A percentile compares a stretch with the other conserved stretches of the same genome.
These are phyloP conservation scores for Sardinella longiceps DNA, from an alignment of 2,797 vertebrate species.

Conservation along the genomic window DNA sequence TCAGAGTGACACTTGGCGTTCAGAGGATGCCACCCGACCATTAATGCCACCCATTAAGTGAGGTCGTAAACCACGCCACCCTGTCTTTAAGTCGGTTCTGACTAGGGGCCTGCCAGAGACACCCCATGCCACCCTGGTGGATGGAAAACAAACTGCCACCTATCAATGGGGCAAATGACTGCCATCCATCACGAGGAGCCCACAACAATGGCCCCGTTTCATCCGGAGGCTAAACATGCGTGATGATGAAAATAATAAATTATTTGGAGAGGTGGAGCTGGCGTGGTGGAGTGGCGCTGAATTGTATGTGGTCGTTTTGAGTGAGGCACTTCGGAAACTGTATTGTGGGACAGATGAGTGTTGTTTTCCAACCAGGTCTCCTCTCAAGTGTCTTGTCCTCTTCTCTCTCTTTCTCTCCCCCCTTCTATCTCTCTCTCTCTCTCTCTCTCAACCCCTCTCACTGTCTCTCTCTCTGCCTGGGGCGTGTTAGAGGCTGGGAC, in stretches of 20 bases:
- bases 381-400: conserved; percentile 14
- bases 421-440: not conserved
- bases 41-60: conserved; percentile 22
- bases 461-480: not conserved
- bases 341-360: not conserved
- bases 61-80: conserved; percentile 9
- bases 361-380: conserved; percentile 14
- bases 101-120: not conserved
- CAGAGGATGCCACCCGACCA: not conserved
- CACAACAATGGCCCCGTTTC: not conserved
- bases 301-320: not conserved
- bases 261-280: not conserved
- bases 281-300: not conserved
- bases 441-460: not conserved
- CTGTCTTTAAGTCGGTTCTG: not conserved
- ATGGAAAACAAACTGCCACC: conserved; percentile 17
- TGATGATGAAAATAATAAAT: conserved; percentile 15
- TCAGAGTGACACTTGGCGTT: not conserved
- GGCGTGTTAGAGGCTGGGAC: not conserved
- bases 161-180: not conserved
- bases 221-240: not conserved
- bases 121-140: not conserved
- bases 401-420: not conserved
- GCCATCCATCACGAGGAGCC: not conserved
- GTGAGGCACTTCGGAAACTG: not conserved